These are phyloP conservation scores for Elymnias hypermnestra DNA, from an alignment of 1,140 invertebrate genomes.

Conservation along the genomic window DNA sequence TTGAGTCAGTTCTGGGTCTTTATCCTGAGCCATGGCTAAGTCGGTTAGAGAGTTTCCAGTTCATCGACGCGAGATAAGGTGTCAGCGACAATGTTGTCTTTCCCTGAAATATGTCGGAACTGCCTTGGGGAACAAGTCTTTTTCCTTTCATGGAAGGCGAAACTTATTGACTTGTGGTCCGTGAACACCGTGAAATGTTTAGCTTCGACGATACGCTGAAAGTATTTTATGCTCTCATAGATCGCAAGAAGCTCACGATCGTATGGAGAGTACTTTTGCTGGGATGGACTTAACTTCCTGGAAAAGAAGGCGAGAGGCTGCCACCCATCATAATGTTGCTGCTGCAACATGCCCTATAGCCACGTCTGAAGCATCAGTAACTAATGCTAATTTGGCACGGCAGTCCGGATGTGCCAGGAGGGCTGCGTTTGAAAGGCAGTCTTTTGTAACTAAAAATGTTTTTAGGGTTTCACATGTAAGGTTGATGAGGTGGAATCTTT, in stretches of 20 bases:
- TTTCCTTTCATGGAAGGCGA: too few species aligned
- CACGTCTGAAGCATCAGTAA: slow-evolving; percentile 2
- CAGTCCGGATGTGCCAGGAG: slow-evolving; percentile 1
- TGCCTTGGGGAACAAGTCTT: slow-evolving; percentile 4
- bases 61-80: slow-evolving; percentile 8
- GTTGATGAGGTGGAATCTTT: neutral
- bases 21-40: too few species aligned
- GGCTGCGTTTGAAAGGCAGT: neutral
- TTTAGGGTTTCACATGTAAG: neutral
- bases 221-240: slow-evolving; percentile 1
- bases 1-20: too few species aligned
- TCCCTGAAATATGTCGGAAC: slow-evolving; percentile 2
- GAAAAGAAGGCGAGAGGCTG: slow-evolving; percentile 10
- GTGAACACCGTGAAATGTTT: slow-evolving; percentile 3
- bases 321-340: neutral
- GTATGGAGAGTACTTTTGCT: slow-evolving; percentile 3
- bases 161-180: slow-evolving; percentile 1
- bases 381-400: neutral
- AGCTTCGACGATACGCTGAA: slow-evolving; percentile 3
- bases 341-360: slow-evolving; percentile 2
- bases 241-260: too few species aligned
- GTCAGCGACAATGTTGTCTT: slow-evolving; percentile 9
- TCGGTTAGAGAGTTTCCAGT: too few species aligned
- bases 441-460: neutral
- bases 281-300: neutral